phyloP scores from a whole-genome alignment of 2,888 invertebrate species.

The Hedychridium roseum region DNA sequence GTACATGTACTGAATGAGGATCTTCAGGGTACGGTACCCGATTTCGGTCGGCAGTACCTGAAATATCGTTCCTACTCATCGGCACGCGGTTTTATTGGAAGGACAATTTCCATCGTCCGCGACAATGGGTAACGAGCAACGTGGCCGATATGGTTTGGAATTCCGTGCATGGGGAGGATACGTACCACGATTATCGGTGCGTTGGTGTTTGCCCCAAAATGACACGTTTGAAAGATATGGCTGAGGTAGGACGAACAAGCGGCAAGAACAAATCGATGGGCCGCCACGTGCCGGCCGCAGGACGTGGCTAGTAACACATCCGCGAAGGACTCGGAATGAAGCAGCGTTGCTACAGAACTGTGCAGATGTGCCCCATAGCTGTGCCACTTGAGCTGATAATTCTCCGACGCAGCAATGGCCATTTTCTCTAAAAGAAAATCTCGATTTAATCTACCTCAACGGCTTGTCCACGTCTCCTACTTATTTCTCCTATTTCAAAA shows the following conservation, averaged over 20 bases:
- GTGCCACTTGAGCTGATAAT: conserved; percentile 90
- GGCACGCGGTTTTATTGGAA: no score
- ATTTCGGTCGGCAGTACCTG: conserved; percentile 82
- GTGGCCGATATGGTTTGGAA: neutral
- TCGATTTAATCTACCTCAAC: neutral
- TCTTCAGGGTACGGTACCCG: conserved; percentile 80
- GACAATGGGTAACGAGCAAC: neutral
- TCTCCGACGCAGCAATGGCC: conserved; percentile 71
- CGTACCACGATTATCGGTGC: conserved; percentile 60
- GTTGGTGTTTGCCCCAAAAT: conserved; percentile 61
- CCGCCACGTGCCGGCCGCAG: conserved; percentile 82
- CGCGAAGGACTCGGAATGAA: conserved; percentile 82
- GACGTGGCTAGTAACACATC: conserved; percentile 83
- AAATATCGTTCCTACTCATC: conserved; percentile 1
- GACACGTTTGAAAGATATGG: conserved; percentile 66
- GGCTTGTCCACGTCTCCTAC: no score
- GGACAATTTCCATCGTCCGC: no score
- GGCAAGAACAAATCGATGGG: conserved; percentile 85
- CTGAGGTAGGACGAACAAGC: conserved; percentile 78
- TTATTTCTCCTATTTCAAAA: no score
- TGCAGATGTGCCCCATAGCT: conserved; percentile 84
- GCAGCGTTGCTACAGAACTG: conserved; percentile 79
- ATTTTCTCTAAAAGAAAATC: conserved; percentile 54
- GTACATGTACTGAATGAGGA: conserved; percentile 87
- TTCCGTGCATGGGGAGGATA: conserved; percentile 8